A percentile compares a stretch with the other conserved stretches of the same genome.
phyloP scores from a whole-genome alignment of 2,888 invertebrate species.

The Phalera bucephala region DNA sequence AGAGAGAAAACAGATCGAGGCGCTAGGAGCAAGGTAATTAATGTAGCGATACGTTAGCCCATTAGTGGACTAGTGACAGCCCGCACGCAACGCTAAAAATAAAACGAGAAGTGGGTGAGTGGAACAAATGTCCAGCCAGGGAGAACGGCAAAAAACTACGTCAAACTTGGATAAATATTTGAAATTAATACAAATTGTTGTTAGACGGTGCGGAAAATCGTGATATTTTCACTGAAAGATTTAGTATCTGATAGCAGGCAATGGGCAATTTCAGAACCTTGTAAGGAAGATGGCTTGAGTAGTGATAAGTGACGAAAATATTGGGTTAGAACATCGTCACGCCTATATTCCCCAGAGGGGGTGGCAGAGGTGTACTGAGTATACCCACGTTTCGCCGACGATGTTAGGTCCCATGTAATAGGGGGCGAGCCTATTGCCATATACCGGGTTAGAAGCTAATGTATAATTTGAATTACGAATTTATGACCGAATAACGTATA shows the following conservation, averaged over 20 bases:
- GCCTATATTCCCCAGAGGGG: too few species aligned
- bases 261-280: neutral
- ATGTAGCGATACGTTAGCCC: constrained; percentile 37
- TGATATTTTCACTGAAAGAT: constrained; percentile 1
- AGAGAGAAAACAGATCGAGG: constrained; percentile 38
- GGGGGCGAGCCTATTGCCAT: too few species aligned
- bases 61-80: constrained; percentile 39
- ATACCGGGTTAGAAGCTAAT: too few species aligned
- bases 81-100: constrained; percentile 47
- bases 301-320: too few species aligned
- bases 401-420: too few species aligned
- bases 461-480: too few species aligned
- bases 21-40: constrained; percentile 37
- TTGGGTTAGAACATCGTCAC: too few species aligned
- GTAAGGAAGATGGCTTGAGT: too few species aligned
- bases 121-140: constrained; percentile 33
- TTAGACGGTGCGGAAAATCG: constrained; percentile 15
- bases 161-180: constrained; percentile 13
- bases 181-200: constrained; percentile 15
- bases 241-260: neutral
- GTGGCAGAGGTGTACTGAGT: too few species aligned
- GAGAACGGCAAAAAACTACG: constrained; percentile 17
- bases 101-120: constrained; percentile 46
- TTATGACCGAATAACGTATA: too few species aligned
- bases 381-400: too few species aligned